Conservation (phyloP, 2,888 invertebrate genomes). For the Tenthredo scrophulariae region DNA sequence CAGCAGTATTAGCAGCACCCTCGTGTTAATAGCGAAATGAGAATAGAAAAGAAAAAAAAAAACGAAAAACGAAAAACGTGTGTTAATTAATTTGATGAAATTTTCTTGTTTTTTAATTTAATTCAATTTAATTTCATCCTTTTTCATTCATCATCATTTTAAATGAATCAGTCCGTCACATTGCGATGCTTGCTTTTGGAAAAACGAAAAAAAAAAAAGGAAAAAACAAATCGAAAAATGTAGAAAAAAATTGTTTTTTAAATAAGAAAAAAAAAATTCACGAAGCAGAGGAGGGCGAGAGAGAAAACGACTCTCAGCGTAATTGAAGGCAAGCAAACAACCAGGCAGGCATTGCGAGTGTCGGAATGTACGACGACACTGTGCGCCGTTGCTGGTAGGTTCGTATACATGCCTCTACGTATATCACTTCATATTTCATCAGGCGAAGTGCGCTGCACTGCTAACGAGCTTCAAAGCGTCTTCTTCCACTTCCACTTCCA, state of each 20-base stretch:
- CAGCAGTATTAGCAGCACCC: neutral
- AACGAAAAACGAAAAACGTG: neutral
- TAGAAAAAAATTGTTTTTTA: neutral
- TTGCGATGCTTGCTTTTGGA: neutral
- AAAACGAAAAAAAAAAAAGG: neutral
- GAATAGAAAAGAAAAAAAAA: no score
- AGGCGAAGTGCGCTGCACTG: conserved; percentile 48
- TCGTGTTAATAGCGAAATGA: no score
- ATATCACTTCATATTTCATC: conserved; percentile 49
- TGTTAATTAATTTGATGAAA: neutral
- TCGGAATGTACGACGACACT: conserved; percentile 35
- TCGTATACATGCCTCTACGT: conserved; percentile 15
- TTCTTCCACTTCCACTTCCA: conserved; percentile 39
- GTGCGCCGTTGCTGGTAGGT: neutral
- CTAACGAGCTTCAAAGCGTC: conserved; percentile 52
- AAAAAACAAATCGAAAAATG: neutral
- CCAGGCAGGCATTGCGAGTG: conserved; percentile 13
- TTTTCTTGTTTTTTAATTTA: neutral
- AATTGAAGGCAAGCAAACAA: conserved; percentile 49
- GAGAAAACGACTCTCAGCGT: conserved; percentile 41
- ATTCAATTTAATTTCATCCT: neutral
- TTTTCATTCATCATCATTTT: neutral
- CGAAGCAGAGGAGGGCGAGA: neutral
- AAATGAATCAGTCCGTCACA: neutral
- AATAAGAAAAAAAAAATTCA: neutral